Percentiles rank a stretch among this genome's conserved stretches.
Conservation (phyloP, 1,140 invertebrate genomes). For the Hyles euphorbiae region DNA sequence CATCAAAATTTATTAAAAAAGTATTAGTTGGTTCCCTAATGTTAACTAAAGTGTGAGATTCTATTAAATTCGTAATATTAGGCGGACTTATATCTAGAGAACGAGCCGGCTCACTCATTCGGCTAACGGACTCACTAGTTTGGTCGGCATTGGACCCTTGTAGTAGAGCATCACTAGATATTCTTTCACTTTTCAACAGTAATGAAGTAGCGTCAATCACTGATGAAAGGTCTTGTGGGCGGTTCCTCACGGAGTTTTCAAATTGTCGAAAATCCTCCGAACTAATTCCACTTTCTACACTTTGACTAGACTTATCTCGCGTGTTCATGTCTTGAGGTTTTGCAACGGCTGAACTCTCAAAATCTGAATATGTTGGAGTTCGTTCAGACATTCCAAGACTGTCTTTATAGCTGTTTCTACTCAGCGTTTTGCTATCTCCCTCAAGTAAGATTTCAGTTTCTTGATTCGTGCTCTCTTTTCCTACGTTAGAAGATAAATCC, state of each 20-base stretch:
- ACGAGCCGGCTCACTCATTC: slow-evolving; percentile 25
- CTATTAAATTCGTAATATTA: slow-evolving; percentile 53
- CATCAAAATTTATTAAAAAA: slow-evolving; percentile 46
- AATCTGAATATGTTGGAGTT: slow-evolving; percentile 54
- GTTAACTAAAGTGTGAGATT: slow-evolving; percentile 47
- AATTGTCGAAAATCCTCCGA: slow-evolving; percentile 54
- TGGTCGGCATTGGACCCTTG: slow-evolving; percentile 24
- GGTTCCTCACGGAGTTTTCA: slow-evolving; percentile 44
- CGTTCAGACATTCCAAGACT: slow-evolving; percentile 29
- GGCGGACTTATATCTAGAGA: slow-evolving; percentile 42
- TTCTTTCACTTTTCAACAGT: slow-evolving; percentile 49
- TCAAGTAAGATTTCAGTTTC: slow-evolving; percentile 44
- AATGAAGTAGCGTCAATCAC: slow-evolving; percentile 50
- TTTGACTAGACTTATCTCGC: slow-evolving; percentile 47
- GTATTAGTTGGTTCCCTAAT: slow-evolving; percentile 37
- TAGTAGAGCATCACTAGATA: slow-evolving; percentile 36
- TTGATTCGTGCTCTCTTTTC: slow-evolving; percentile 18
- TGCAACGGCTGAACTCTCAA: slow-evolving; percentile 44
- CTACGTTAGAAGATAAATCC: slow-evolving; percentile 42
- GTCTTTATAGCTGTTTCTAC: slow-evolving; percentile 40
- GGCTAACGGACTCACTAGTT: slow-evolving; percentile 26
- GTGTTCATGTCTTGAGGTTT: slow-evolving; percentile 54
- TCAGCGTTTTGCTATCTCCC: slow-evolving; percentile 46
- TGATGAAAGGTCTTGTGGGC: slow-evolving; percentile 56
- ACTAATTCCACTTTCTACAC: slow-evolving; percentile 38